A percentile compares a stretch with the other conserved stretches of the same genome.
Evolutionary conservation across 2,113 vertebrate species (phyloP).

Genomic region (Dascyllus trimaculatus): DNA sequence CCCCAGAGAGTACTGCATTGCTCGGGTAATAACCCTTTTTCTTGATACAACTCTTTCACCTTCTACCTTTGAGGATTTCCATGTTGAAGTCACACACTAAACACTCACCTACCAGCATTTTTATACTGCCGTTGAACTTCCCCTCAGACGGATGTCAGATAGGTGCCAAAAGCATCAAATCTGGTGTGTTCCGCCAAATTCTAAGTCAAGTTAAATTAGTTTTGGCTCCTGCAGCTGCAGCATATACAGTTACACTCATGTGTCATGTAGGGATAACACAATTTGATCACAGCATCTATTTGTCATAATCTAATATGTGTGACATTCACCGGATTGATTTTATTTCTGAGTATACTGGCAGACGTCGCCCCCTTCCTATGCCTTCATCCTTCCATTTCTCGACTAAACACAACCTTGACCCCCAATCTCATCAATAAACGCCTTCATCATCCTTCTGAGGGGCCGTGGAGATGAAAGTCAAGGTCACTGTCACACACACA

Average conservation of each 20-base stretch:
- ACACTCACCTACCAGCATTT: too few species aligned
- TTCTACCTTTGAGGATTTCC: not conserved
- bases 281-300: not conserved
- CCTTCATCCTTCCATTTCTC: not conserved
- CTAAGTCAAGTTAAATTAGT: not conserved
- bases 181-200: not conserved
- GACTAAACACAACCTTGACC: not conserved
- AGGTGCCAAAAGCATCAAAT: slow-evolving; percentile 1
- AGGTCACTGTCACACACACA: slow-evolving; percentile 27
- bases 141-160: too few species aligned
- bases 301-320: slow-evolving; percentile 3
- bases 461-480: slow-evolving; percentile 27
- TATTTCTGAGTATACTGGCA: not conserved
- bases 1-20: slow-evolving; percentile 96
- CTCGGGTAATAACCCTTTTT: slow-evolving; percentile 83
- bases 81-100: too few species aligned
- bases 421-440: slow-evolving; percentile 29
- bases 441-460: slow-evolving; percentile 37
- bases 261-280: not conserved
- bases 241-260: not conserved
- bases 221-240: slow-evolving; percentile 11
- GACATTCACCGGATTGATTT: not conserved
- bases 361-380: too few species aligned
- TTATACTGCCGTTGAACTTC: too few species aligned
- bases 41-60: too few species aligned